These are phyloP conservation scores for Phymanthus crucifer DNA, from an alignment of 92 coral and sea anemone genomes.

Conservation along the genomic window DNA sequence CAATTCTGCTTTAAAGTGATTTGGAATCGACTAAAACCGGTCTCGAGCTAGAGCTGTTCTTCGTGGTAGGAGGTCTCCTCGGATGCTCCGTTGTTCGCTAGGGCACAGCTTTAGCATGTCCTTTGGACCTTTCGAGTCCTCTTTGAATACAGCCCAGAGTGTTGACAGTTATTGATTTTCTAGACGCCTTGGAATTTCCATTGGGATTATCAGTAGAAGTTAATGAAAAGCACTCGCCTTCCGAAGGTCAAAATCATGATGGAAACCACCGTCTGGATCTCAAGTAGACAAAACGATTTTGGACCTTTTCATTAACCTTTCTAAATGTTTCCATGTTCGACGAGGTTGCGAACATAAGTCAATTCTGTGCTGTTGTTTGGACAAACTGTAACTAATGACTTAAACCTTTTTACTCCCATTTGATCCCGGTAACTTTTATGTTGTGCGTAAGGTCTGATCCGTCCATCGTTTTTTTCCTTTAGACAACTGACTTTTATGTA, in stretches of 20 bases:
- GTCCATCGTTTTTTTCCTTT: too few species aligned
- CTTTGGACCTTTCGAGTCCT: slow-evolving; percentile 20
- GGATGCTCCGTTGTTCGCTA: neutral
- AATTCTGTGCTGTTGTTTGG: too few species aligned
- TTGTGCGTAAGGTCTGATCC: too few species aligned
- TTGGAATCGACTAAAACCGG: neutral
- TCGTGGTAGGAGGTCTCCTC: neutral
- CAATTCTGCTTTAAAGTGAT: neutral
- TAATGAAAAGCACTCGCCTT: slow-evolving; percentile 21
- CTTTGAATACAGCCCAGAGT: slow-evolving; percentile 10
- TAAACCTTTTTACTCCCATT: too few species aligned
- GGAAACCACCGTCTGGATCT: neutral
- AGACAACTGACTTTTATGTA: too few species aligned
- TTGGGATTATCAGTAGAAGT: slow-evolving; percentile 7
- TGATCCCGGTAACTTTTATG: too few species aligned
- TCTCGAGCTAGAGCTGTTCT: neutral
- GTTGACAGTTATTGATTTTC: slow-evolving; percentile 40
- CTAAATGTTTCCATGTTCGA: neutral
- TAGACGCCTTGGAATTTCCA: slow-evolving; percentile 33
- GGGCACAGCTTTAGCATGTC: slow-evolving; percentile 18
- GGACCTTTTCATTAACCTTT: neutral
- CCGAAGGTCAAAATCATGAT: slow-evolving; percentile 1
- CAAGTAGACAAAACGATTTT: neutral
- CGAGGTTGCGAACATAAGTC: neutral
- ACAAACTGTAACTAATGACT: too few species aligned